Percentiles rank a stretch among this genome's conserved stretches.
Evolutionary conservation across 2,888 invertebrate species (phyloP).

Genomic region (Ophion slaviceki): DNA sequence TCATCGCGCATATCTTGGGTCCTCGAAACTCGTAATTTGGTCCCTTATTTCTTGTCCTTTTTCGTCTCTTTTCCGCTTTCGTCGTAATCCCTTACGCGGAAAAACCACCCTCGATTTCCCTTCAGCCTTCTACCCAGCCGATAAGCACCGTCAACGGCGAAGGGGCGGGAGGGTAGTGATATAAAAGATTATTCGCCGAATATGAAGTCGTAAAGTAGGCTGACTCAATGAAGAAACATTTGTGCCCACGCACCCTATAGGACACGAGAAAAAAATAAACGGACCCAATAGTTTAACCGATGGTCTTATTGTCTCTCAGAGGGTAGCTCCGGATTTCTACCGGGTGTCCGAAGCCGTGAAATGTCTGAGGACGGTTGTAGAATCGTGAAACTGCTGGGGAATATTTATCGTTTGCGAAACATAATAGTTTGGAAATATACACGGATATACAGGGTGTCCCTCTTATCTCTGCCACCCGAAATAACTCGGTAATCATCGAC

Average conservation of each 20-base stretch:
- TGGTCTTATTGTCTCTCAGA: constrained; percentile 30
- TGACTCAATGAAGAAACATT: constrained; percentile 58
- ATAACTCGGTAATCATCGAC: too few species aligned
- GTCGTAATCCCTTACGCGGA: neutral
- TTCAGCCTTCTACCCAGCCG: neutral
- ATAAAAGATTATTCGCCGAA: constrained; percentile 47
- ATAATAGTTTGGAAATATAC: too few species aligned
- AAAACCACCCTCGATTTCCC: constrained; percentile 7
- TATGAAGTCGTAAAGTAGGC: constrained; percentile 61
- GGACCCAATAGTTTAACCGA: constrained; percentile 19
- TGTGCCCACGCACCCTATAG: neutral
- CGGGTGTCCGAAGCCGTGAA: neutral
- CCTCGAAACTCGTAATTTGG: constrained; percentile 36
- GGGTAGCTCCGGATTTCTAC: neutral
- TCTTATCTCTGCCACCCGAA: too few species aligned
- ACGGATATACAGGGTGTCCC: too few species aligned
- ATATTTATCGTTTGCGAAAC: too few species aligned
- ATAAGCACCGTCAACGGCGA: neutral
- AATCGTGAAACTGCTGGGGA: too few species aligned
- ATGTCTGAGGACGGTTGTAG: neutral
- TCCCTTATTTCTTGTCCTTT: constrained; percentile 6
- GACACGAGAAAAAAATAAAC: constrained; percentile 21
- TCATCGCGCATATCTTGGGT: neutral
- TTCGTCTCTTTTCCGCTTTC: neutral
- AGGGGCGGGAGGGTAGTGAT: constrained; percentile 9